Percentiles rank a stretch among this genome's conserved stretches.
Evolutionary conservation across 2,888 invertebrate genomes (phyloP).

Genomic region (Clostera curtula): DNA sequence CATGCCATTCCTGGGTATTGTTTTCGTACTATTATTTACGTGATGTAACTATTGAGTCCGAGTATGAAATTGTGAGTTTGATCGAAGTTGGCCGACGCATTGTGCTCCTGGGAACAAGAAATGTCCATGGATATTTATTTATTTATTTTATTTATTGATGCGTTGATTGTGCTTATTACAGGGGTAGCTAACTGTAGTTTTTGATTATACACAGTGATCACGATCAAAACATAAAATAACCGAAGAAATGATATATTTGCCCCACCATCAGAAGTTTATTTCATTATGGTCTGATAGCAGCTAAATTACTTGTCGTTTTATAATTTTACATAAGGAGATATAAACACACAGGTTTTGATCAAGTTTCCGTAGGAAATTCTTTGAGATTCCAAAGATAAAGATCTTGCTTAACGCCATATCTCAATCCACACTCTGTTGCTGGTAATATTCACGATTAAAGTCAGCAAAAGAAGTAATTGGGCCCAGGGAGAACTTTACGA

Average conservation of each 20-base stretch:
- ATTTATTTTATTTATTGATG: constrained; percentile 23
- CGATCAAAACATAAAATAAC: constrained; percentile 13
- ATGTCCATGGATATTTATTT: too few species aligned
- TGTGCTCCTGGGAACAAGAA: constrained; percentile 42
- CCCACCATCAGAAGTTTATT: too few species aligned
- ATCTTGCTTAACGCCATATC: too few species aligned
- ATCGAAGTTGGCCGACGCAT: constrained; percentile 35
- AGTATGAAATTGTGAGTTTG: constrained; percentile 42
- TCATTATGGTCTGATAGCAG: too few species aligned
- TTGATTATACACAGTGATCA: constrained; percentile 19
- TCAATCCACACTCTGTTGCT: constrained; percentile 26
- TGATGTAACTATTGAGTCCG: constrained; percentile 61
- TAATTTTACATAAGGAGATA: too few species aligned
- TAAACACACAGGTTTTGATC: too few species aligned
- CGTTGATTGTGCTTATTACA: constrained; percentile 30
- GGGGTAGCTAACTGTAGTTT: constrained; percentile 32
- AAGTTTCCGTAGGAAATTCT: too few species aligned
- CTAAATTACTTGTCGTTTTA: too few species aligned
- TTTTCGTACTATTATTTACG: constrained; percentile 53
- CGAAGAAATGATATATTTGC: constrained; percentile 13
- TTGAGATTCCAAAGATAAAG: too few species aligned
- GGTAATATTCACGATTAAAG: constrained; percentile 58
- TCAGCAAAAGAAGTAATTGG: constrained; percentile 58
- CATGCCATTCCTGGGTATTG: constrained; percentile 30
- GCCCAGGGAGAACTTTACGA: constrained; percentile 49